A percentile compares a stretch with the other conserved stretches of the same genome.
These are phyloP conservation scores for Cataglyphis hispanica DNA, from an alignment of 1,140 invertebrate species.

Conservation along the genomic window DNA sequence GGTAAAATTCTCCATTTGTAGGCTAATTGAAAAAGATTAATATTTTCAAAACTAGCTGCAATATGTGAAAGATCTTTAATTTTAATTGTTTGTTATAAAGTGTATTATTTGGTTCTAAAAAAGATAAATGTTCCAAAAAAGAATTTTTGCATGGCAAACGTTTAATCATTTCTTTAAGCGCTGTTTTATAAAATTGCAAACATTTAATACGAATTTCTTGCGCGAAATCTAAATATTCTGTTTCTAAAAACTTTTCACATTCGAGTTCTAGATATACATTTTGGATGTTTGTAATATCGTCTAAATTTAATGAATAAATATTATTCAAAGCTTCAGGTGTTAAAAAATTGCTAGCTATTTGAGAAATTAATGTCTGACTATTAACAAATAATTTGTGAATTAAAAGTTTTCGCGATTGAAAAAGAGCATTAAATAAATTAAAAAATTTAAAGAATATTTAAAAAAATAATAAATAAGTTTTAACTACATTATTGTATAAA, in stretches of 20 bases:
- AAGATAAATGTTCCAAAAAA: constrained; percentile 5
- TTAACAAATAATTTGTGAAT: constrained; percentile 31
- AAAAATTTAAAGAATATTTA: neutral
- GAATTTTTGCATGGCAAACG: neutral
- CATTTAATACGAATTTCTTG: constrained; percentile 1
- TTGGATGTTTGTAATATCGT: neutral
- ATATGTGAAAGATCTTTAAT: too few species aligned
- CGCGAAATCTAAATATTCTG: neutral
- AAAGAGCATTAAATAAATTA: constrained; percentile 4
- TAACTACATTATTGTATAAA: neutral
- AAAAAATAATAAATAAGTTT: constrained; percentile 20
- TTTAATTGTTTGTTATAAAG: neutral
- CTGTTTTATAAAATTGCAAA: constrained; percentile 30
- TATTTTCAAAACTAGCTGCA: too few species aligned
- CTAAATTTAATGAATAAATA: neutral
- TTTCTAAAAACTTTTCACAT: neutral
- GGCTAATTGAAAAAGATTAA: too few species aligned
- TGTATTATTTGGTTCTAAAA: constrained; percentile 13
- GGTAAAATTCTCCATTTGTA: too few species aligned
- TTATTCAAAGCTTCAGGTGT: neutral
- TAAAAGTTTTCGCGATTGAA: constrained; percentile 35
- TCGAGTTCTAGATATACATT: neutral
- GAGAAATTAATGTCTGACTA: neutral
- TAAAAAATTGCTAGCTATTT: neutral
- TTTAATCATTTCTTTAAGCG: constrained; percentile 15